Conservation (phyloP, 2,888 invertebrate species). For the Dermolepida albohirtum region DNA sequence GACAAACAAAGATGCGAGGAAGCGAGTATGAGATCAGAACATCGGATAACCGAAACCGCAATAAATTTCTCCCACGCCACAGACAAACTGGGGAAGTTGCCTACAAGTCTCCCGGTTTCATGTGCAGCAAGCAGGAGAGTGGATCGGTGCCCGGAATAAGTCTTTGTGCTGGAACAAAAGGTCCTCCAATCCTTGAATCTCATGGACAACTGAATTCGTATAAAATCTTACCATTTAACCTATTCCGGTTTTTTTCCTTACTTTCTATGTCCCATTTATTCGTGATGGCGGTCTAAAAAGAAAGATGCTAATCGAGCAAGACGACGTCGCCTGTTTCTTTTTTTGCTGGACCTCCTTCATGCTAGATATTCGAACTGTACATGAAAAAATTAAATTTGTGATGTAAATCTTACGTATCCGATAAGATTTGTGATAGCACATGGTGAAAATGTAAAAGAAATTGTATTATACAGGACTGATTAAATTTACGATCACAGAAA, state of each 20-base stretch:
- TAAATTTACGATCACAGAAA: too few species aligned
- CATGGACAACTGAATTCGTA: constrained; percentile 43
- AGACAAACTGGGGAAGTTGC: constrained; percentile 48
- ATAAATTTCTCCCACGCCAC: constrained; percentile 53
- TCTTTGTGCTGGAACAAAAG: constrained; percentile 52
- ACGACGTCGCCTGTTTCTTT: constrained; percentile 20
- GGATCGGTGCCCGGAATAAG: constrained; percentile 47
- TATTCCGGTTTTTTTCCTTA: constrained; percentile 45
- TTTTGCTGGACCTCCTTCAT: constrained; percentile 8
- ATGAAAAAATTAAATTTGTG: constrained; percentile 8
- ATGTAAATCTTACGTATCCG: constrained; percentile 3
- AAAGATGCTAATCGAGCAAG: constrained; percentile 32
- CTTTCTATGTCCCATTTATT: constrained; percentile 19
- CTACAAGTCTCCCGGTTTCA: constrained; percentile 36
- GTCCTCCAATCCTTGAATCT: constrained; percentile 45
- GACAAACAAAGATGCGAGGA: constrained; percentile 40
- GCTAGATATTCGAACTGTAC: not conserved
- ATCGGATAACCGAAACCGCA: constrained; percentile 54
- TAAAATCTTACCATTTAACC: constrained; percentile 50
- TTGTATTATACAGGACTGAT: too few species aligned
- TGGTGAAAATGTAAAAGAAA: too few species aligned
- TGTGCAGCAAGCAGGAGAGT: constrained; percentile 35
- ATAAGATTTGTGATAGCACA: not conserved
- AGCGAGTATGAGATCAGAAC: constrained; percentile 48
- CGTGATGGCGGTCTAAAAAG: constrained; percentile 9